Base-by-base conservation (phyloP, 2,888 invertebrate genomes). In the Orthosia gracilis region DNA sequence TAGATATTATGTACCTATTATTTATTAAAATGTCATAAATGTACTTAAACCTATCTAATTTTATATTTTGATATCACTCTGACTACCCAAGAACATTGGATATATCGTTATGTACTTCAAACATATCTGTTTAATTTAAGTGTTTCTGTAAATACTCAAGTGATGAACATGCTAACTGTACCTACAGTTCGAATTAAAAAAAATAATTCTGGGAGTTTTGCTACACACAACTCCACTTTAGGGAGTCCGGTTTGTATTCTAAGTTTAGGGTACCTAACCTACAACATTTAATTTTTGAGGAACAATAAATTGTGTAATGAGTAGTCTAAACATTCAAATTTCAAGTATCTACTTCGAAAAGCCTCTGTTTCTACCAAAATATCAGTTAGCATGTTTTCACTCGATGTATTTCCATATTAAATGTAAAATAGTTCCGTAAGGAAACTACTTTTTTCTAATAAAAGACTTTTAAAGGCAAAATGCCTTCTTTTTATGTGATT, bases 401-500 rank as follows among this genome's bases (percentile, higher is more conserved):
- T 87, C 80, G 71, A 80, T 76, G 73, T 85, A 80, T 85, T 66
- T 79, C 81, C 83, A 82, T 52, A 82, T 87, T 92, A 94, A 94
- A 95, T 94, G 94, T 40, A 95, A 95, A 93, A 94, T 90, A 93
- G 93, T 94, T 94, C 94, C 94, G 94, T 95, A 94, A 94, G 93
- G 40, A 40, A 40, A 40, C 40, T 40, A 40, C 40, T 40, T 40
- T 40, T 40, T 40, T 40, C 40, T 94, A 94, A 92, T 93, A 91
- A 93, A 96, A 96, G 95, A 96, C 95, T 95, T 95, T 94, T 94
- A 85, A 92, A 92, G 96, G 95, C 94, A 92, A 83, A 92, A 94
- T 89, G 96, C 95, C 96, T 95, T 91, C 95, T 96, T 96, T 96
- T 95, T 96, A 96, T 96, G 95, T 95, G 93, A 95, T 96, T 95